Evolutionary conservation across 2,888 invertebrate genomes (phyloP), one percentile per base, ranked within the genome.

Genomic region (Gastrophysa polygoni): DNA sequence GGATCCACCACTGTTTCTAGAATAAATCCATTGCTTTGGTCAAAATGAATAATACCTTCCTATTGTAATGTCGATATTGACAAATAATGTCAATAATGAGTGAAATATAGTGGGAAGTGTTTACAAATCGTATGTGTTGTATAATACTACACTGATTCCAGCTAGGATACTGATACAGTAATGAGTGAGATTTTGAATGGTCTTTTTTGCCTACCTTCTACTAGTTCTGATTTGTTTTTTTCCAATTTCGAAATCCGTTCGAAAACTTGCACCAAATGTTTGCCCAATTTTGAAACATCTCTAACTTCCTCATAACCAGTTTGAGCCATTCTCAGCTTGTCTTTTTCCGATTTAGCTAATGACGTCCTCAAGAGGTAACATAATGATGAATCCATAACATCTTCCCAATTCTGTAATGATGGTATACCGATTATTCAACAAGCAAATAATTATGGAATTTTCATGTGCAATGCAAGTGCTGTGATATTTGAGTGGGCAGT

Each of bases 351-450:
- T 77, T 88, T 90, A 48, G 88, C 86, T 20, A 88, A 82, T 6
- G 83, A 78, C 11, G 88, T 88, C 65, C 89, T 85, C 24, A 91
- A 77, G 38, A 92, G 81, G 73, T 88, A 88, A 11, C 87, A 85
- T 46, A 91, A 78, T 0, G 87, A 85, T 61, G 88, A 87, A 69
- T 91, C 89, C 1, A 89, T 86, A 2, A 88, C 84, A 79, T 93
- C 93, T 77, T 93, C 92, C 92, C 93, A 93, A 73, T 89, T 90
- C 92, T 92, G 74, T 51, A 80, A 78, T 51, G 58, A 48, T 52
- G 14, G 29, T 52, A n/a, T n/a, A n/a, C n/a, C n/a, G n/a, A n/a
- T n/a, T n/a, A n/a, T n/a, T n/a, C n/a, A n/a, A n/a, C n/a, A n/a
- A n/a, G n/a, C n/a, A n/a, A n/a, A n/a, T n/a, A n/a, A n/a, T n/a